Evolutionary conservation across 2,113 vertebrate species (phyloP).

Genomic region (Sturnus vulgaris): DNA sequence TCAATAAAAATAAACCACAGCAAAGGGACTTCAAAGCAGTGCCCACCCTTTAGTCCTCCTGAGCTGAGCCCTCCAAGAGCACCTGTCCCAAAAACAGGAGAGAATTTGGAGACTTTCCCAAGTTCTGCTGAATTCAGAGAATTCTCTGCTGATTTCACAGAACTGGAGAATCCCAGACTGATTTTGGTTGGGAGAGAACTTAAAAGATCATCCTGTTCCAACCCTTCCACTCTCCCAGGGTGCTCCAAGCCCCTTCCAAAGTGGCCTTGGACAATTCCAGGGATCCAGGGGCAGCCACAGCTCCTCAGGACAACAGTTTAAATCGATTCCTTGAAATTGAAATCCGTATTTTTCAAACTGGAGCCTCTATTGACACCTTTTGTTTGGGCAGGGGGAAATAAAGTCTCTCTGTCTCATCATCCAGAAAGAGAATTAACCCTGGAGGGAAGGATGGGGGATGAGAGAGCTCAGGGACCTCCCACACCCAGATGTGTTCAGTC

Average conservation of each 20-base stretch:
- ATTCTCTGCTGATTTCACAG: neutral
- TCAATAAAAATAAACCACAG: neutral
- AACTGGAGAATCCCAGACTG: neutral
- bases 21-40: neutral
- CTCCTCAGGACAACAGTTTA: neutral
- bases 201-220: rapidly evolving
- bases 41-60: neutral
- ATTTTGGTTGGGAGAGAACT: neutral
- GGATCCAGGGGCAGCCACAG: neutral
- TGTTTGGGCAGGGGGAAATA: neutral
- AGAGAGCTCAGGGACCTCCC: neutral
- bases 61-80: neutral
- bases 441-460: neutral
- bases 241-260: neutral
- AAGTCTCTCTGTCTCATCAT: neutral
- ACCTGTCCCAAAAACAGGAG: neutral
- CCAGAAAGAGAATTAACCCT: neutral
- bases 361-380: neutral
- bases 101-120: neutral
- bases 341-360: neutral
- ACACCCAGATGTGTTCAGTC: rapidly evolving
- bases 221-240: rapidly evolving
- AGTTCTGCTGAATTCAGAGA: neutral
- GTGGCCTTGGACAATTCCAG: neutral
- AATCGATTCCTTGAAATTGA: rapidly evolving